These are phyloP conservation scores for Mallotus villosus DNA, from an alignment of 2,797 vertebrate genomes.

Conservation along the genomic window DNA sequence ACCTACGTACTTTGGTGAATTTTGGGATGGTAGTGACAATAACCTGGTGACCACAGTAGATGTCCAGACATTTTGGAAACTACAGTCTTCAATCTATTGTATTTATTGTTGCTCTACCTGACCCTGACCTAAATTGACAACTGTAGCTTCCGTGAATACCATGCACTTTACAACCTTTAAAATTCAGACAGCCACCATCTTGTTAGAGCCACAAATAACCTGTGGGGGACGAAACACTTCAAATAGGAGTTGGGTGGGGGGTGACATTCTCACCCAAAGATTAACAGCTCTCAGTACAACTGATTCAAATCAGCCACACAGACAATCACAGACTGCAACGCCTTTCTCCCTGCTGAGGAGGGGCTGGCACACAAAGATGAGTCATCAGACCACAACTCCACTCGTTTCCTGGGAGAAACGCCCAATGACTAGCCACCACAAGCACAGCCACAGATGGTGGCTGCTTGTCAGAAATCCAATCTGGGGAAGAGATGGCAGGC, in stretches of 20 bases:
- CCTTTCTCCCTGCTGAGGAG: not conserved
- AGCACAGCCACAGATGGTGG: constrained; percentile 45
- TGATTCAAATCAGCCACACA: not conserved
- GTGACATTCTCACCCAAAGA: not conserved
- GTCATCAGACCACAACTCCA: constrained; percentile 1
- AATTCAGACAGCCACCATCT: not conserved
- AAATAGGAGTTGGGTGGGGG: not conserved
- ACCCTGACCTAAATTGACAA: no score
- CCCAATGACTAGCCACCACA: constrained; percentile 12
- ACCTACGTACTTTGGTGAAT: no score
- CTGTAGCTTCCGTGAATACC: no score
- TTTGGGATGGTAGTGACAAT: no score
- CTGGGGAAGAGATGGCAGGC: constrained; percentile 23
- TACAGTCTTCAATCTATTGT: no score
- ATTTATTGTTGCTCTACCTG: no score
- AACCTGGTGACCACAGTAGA: no score
- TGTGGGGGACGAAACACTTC: no score
- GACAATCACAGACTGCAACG: not conserved
- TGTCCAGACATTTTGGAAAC: no score
- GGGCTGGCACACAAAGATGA: constrained; percentile 17
- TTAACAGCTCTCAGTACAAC: not conserved
- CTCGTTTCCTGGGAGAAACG: not conserved
- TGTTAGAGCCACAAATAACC: not conserved
- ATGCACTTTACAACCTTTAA: no score
- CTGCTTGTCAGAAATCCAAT: constrained; percentile 41